Base-by-base conservation (phyloP, 2,888 invertebrate genomes). In the Trissolcus brochymenae region DNA sequence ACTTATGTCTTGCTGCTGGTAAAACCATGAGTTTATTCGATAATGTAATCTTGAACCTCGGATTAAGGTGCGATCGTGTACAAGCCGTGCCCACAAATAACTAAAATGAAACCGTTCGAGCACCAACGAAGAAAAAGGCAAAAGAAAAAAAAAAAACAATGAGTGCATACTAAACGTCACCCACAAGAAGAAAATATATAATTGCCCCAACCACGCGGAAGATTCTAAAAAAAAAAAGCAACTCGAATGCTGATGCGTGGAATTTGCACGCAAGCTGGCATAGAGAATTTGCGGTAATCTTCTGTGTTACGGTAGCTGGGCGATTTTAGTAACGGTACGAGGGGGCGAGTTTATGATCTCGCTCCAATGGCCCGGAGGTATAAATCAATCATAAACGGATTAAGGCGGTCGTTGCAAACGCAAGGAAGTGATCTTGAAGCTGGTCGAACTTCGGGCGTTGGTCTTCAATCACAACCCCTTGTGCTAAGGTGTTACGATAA, bases 301-400 rank as follows among this genome's bases (percentile, higher is more conserved):
- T 35, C 1, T n/a, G n/a, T n/a, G n/a, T n/a, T 35, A 35, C 35
- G 35, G 35, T 35, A 35, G 35, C 35, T n/a, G 7, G 35, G 35
- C 35, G 35, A 35, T 35, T 35, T 35, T 2, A 11, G 35, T 9
- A 35, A 35, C 35, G 35, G 9, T 35, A 35, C 35, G 1, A 9
- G 9, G 35, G 35, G 35, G 1, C 19, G 35, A 35, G 35, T 35
- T 35, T 25, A 50, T 56, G 53, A 57, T 66, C 51, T 21, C 41
- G 40, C 40, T 41, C 41, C 1, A 54, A 54, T 60, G 71, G 59
- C 64, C 64, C 43, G 57, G 14, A 43, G 40, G 65, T 72, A 65
- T 65, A 54, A 72, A 72, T 72, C 72, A 65, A 60, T 72, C 65
- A 72, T 72, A 65, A 65, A 46, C 53, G 65, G 65, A 64, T 72